Base-by-base conservation (phyloP, 2,113 vertebrate genomes). In the Craseonycteris thonglongyai region DNA sequence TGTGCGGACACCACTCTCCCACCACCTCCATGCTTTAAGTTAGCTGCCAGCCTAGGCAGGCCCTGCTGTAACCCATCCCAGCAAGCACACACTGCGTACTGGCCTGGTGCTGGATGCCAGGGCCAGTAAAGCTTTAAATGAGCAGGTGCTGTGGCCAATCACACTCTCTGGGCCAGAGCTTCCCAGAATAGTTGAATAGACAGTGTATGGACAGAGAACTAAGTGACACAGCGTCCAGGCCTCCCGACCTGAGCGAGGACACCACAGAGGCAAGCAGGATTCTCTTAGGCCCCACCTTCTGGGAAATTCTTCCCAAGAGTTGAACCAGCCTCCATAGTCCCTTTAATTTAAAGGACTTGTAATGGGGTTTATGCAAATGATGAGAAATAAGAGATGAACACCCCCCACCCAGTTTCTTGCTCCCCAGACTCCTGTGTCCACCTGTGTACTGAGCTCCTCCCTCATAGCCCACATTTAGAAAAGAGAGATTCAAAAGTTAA, bases 11-110 rank as follows among this genome's bases (percentile, higher is more conserved):
- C 51, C 40, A 7, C 56, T 47, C 54, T 28, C 63, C 56, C 42
- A 6, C 16, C 0, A 0, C 45, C 18, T 18, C 16, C 45, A 30
- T 21, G 28, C 42, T 28, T 26, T 33, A 12, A 7, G 54, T 65
- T 56, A 54, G 14, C 84, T 47, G 56, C 54, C 69, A 38, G 66
- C 42, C 47, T 38, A 66, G 30, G 28, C 47, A 38, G 38, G 10
- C 14, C 66, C n/a, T 18, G 15, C 45, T 42, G 9, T 66, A 18
- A 35, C 16, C n/a, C 78, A 42, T 6, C 21, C 21, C 42, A 22
- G 72, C 24, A 11, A 16, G 66, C 63, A 10, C 28, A 28, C 51
- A 6, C n/a, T 16, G 2, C 30, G 24, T 33, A 19, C 22, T 51
- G 63, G 47, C 40, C 0, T 2, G n/a, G 49, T 5, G 11, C 69